Conservation (phyloP, 2,113 vertebrate species). For the Myrmecophaga tridactyla region DNA sequence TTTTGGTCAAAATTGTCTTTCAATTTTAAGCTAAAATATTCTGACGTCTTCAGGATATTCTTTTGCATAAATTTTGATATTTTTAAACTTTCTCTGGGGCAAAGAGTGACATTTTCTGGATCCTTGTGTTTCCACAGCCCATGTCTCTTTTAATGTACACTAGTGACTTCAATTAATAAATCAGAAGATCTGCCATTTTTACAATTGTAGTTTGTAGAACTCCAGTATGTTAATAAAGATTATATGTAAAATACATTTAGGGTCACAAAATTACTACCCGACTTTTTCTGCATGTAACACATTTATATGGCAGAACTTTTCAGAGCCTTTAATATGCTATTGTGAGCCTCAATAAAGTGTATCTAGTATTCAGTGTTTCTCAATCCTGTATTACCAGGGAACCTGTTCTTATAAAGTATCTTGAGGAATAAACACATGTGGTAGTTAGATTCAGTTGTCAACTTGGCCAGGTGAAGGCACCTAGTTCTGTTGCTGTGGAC, state of each 20-base stretch:
- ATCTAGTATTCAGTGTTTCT: not conserved
- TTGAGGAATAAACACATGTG: not conserved
- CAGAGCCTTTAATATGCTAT: not conserved
- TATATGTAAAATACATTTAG: not conserved
- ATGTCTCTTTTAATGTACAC: not conserved
- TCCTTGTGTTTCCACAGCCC: not conserved
- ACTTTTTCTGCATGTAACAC: not conserved
- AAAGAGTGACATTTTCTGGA: conserved; percentile 10
- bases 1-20: conserved; percentile 51
- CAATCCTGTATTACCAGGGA: not conserved
- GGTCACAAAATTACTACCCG: not conserved
- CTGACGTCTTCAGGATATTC: conserved; percentile 38
- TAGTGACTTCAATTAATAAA: not conserved
- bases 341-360: not conserved
- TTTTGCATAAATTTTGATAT: conserved; percentile 42
- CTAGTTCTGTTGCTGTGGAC: too few relatives aligned
- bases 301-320: not conserved
- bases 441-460: too few relatives aligned
- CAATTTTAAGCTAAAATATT: conserved; percentile 31
- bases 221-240: not conserved
- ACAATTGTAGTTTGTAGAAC: not conserved
- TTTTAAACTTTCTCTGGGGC: conserved; percentile 30
- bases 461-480: too few relatives aligned
- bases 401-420: not conserved
- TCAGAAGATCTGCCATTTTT: not conserved